Conservation (phyloP, 2,888 invertebrate species). For the Spatulosminthurus flaviceps region DNA sequence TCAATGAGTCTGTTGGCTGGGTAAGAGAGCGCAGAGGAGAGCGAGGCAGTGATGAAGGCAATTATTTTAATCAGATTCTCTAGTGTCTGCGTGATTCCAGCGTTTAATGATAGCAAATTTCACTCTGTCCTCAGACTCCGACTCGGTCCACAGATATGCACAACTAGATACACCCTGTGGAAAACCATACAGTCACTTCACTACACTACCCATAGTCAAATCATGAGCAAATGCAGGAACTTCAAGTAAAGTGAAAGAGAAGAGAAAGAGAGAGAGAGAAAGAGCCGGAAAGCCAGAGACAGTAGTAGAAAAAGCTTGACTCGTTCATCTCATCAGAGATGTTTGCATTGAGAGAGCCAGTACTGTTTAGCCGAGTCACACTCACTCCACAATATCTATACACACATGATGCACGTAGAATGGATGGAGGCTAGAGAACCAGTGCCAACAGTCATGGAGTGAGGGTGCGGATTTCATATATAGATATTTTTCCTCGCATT, state of each 20-base stretch:
- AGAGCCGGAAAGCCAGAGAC: not conserved
- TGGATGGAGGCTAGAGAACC: not conserved
- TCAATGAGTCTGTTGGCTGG: slow-evolving; percentile 50
- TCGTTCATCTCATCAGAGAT: slow-evolving; percentile 21
- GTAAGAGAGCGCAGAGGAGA: slow-evolving; percentile 39
- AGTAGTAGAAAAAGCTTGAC: not conserved
- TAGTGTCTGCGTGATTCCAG: slow-evolving; percentile 64
- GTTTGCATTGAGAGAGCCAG: slow-evolving; percentile 23
- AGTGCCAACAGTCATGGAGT: slow-evolving; percentile 35
- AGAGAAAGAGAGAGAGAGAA: not conserved
- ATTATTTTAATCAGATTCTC: slow-evolving; percentile 65
- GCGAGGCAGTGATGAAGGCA: slow-evolving; percentile 63
- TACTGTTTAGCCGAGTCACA: not conserved
- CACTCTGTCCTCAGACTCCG: slow-evolving; percentile 37
- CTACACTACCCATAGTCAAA: not conserved
- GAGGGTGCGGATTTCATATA: slow-evolving; percentile 57
- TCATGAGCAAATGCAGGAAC: not conserved
- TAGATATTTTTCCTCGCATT: slow-evolving; percentile 63
- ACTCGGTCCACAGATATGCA: not conserved
- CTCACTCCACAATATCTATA: not conserved
- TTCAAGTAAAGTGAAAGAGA: not conserved
- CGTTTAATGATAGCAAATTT: slow-evolving; percentile 64
- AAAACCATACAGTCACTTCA: not conserved
- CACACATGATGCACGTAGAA: not conserved
- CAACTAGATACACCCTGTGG: not conserved